These are phyloP conservation scores for Drosophila nigrodunni DNA, from an alignment of 1,140 invertebrate species.

Conservation along the genomic window DNA sequence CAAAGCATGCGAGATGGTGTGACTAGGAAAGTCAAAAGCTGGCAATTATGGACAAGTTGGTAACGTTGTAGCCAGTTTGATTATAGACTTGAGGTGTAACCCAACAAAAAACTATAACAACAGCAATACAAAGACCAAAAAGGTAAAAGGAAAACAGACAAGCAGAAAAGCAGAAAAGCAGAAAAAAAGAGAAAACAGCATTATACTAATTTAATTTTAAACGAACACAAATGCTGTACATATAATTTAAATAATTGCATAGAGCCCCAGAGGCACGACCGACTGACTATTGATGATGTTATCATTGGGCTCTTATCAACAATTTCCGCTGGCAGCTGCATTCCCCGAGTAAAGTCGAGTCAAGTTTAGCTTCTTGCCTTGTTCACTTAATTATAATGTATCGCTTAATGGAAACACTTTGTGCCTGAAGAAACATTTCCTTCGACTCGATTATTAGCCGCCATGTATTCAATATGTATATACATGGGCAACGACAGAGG, in stretches of 20 bases:
- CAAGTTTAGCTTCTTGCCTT: slow-evolving; percentile 39
- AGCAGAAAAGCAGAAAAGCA: not conserved
- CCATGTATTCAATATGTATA: slow-evolving; percentile 28
- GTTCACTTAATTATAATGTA: slow-evolving; percentile 74
- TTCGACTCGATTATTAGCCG: slow-evolving; percentile 50
- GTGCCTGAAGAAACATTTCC: slow-evolving; percentile 46
- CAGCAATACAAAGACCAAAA: not conserved
- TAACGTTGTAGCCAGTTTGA: slow-evolving; percentile 18
- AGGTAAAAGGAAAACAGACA: not conserved
- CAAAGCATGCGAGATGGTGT: slow-evolving; percentile 52
- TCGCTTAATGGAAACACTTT: slow-evolving; percentile 72
- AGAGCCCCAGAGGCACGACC: slow-evolving; percentile 46
- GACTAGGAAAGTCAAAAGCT: slow-evolving; percentile 36
- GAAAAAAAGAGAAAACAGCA: slow-evolving; percentile 40
- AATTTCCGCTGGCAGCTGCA: slow-evolving; percentile 74
- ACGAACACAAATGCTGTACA: slow-evolving; percentile 70
- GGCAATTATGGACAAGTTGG: slow-evolving; percentile 46
- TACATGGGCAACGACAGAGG: not conserved
- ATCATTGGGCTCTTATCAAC: slow-evolving; percentile 73
- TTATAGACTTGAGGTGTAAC: slow-evolving; percentile 51
- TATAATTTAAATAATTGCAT: slow-evolving; percentile 79
- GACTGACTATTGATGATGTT: slow-evolving; percentile 71
- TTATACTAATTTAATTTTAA: slow-evolving; percentile 81
- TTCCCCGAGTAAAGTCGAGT: slow-evolving; percentile 14
- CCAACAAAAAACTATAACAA: slow-evolving; percentile 13